Percentiles rank a stretch among this genome's conserved stretches.
phyloP scores from a whole-genome alignment of 2,888 invertebrate species.

The Drosophila pegasa region DNA sequence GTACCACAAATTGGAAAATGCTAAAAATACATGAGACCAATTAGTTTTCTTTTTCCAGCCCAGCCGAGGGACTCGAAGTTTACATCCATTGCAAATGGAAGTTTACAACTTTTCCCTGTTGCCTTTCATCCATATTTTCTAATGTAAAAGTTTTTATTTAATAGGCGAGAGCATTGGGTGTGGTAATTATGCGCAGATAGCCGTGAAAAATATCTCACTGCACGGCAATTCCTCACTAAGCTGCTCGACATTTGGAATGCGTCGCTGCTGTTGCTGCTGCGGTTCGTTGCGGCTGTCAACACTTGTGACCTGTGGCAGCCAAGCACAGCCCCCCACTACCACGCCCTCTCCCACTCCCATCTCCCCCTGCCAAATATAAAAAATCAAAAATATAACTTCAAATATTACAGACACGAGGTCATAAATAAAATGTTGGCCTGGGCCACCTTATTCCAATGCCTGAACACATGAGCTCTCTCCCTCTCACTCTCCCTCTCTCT shows the following conservation, averaged over 20 bases:
- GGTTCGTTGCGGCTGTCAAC: slow-evolving; percentile 60
- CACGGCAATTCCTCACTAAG: slow-evolving; percentile 16
- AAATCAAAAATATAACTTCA: slow-evolving; percentile 66
- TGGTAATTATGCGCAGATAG: slow-evolving; percentile 46
- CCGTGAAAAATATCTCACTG: slow-evolving; percentile 29
- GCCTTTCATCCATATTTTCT: slow-evolving; percentile 27
- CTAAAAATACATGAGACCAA: slow-evolving; percentile 50
- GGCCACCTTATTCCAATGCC: neutral
- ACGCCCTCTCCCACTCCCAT: neutral
- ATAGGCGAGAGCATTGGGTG: slow-evolving; percentile 27
- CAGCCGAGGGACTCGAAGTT: neutral
- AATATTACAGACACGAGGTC: slow-evolving; percentile 42
- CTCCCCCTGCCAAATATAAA: slow-evolving; percentile 5
- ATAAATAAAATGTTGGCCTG: slow-evolving; percentile 50
- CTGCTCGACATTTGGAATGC: slow-evolving; percentile 33
- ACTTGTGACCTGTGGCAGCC: slow-evolving; percentile 23
- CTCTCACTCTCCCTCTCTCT: no score
- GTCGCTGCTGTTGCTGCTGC: slow-evolving; percentile 18
- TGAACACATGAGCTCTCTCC: slow-evolving; percentile 13
- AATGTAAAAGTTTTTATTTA: slow-evolving; percentile 12
- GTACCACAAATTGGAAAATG: slow-evolving; percentile 47
- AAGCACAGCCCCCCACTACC: neutral
- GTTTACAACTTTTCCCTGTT: slow-evolving; percentile 44
- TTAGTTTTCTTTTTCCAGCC: slow-evolving; percentile 5
- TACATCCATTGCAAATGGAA: slow-evolving; percentile 23